These are phyloP conservation scores for Lochmaea capreae DNA, from an alignment of 2,888 invertebrate genomes.

Conservation along the genomic window DNA sequence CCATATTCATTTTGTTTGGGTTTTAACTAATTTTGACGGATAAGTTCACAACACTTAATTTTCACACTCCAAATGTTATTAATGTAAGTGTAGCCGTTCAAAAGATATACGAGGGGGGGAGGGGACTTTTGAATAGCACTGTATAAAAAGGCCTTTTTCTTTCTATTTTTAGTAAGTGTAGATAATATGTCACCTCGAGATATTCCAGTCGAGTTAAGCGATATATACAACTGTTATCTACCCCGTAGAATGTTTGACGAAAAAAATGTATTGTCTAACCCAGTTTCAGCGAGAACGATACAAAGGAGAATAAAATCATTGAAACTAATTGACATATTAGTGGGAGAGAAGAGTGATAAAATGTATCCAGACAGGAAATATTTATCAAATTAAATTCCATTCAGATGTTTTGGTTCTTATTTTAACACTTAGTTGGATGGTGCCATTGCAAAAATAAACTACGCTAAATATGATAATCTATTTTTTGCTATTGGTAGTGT, in stretches of 20 bases:
- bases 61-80: no score
- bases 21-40: no score
- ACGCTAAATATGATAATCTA: slow-evolving; percentile 12
- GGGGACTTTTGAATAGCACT: no score
- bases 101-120: no score
- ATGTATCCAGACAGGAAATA: slow-evolving; percentile 54
- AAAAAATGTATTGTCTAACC: neutral
- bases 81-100: no score
- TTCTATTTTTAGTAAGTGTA: no score
- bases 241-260: neutral
- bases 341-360: slow-evolving; percentile 49
- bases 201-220: no score
- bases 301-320: slow-evolving; percentile 37
- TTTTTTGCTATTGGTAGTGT: slow-evolving; percentile 12
- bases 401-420: slow-evolving; percentile 27
- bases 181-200: no score
- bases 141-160: no score
- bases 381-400: slow-evolving; percentile 52
- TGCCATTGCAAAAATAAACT: slow-evolving; percentile 35
- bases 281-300: slow-evolving; percentile 13
- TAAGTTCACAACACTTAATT: no score
- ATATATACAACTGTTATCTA: neutral
- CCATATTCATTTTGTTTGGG: no score
- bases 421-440: slow-evolving; percentile 38
- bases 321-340: slow-evolving; percentile 35